Percentiles rank a stretch among this genome's conserved stretches.
Conservation (phyloP, 2,113 vertebrate genomes). For the Nothoprocta perdicaria region DNA sequence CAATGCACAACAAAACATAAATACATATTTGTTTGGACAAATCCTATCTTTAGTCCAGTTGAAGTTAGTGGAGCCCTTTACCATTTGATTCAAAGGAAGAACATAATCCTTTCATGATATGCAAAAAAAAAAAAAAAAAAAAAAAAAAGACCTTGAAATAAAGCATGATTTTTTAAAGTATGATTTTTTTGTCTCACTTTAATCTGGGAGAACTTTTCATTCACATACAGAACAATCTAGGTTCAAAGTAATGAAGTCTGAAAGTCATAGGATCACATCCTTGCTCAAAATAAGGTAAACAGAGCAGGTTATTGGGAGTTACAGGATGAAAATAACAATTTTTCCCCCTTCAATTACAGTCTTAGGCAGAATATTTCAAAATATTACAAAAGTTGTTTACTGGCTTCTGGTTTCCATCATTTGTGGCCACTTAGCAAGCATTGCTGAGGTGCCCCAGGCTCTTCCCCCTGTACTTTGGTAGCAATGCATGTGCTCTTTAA, state of each 20-base stretch:
- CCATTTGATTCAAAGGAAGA: background rate
- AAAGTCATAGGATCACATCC: background rate
- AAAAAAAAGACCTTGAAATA: background rate
- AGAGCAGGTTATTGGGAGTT: background rate
- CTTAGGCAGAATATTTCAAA: background rate
- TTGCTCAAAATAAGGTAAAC: background rate
- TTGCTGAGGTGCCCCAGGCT: background rate
- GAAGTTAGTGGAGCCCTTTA: background rate
- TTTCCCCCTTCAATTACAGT: background rate
- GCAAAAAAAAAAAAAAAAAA: background rate
- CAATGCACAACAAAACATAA: too few relatives aligned
- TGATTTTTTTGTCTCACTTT: background rate
- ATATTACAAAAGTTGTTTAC: background rate
- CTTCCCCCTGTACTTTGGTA: background rate
- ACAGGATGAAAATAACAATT: background rate
- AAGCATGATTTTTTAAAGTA: background rate
- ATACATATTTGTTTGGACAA: background rate
- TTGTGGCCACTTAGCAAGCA: fast-evolving
- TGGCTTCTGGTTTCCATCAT: background rate
- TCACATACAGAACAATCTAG: background rate
- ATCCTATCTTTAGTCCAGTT: background rate
- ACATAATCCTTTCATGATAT: background rate
- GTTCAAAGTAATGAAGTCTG: background rate
- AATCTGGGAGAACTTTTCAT: background rate
- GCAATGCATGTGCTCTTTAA: background rate